Conservation (phyloP, 2,797 vertebrate genomes). For the Amazonetta brasiliensis region DNA sequence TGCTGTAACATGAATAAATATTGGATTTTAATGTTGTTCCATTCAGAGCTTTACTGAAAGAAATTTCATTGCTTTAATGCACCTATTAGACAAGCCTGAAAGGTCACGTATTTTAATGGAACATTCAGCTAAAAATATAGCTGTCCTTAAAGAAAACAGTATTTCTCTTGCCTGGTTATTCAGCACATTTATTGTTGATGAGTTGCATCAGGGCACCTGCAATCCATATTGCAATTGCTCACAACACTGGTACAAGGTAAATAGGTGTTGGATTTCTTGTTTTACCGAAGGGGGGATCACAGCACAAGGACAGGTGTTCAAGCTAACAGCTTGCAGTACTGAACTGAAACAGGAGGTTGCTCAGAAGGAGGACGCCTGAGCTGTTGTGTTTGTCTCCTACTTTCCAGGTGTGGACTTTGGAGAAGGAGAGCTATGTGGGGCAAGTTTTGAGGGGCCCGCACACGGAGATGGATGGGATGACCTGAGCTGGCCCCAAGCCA, state of each 20-base stretch:
- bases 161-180: background rate
- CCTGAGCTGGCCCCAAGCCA: background rate
- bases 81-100: background rate
- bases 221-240: background rate
- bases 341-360: background rate
- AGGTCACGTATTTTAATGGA: background rate
- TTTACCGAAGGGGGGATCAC: background rate
- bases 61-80: slow-evolving; percentile 4
- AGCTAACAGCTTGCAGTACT: accelerated
- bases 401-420: accelerated
- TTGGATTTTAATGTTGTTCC: slow-evolving; percentile 52
- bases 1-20: slow-evolving; percentile 62
- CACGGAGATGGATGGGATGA: background rate
- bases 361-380: background rate
- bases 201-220: background rate
- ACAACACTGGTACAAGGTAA: background rate
- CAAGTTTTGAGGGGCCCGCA: accelerated
- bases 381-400: background rate
- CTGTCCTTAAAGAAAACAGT: background rate
- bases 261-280: background rate
- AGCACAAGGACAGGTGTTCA: background rate
- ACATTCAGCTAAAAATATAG: background rate
- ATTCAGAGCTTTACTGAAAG: slow-evolving; percentile 29
- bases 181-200: background rate
- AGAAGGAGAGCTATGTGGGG: accelerated